Conservation (phyloP, 2,888 invertebrate genomes). For the Timema cristinae region DNA sequence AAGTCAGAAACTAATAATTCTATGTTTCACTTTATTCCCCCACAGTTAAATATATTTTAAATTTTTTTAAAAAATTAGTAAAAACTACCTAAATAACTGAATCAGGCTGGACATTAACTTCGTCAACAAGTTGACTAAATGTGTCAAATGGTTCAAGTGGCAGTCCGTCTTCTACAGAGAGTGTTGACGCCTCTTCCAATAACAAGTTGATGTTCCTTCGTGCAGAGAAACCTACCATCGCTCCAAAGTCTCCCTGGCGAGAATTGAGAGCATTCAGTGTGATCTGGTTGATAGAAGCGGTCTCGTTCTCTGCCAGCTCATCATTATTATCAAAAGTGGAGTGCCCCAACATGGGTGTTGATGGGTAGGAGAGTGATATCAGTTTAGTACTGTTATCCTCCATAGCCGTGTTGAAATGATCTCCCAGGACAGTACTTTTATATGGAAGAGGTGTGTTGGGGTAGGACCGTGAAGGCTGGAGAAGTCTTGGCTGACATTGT, state of each 20-base stretch:
- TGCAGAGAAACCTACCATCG: neutral
- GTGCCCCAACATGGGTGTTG: conserved; percentile 58
- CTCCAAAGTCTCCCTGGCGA: neutral
- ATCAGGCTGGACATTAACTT: neutral
- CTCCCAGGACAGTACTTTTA: conserved; percentile 14
- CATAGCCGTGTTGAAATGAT: conserved; percentile 40
- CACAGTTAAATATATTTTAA: no score
- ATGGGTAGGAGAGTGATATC: conserved; percentile 69
- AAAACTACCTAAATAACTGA: no score
- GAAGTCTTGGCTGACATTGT: conserved; percentile 33
- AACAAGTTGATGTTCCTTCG: conserved; percentile 20
- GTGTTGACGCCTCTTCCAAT: conserved; percentile 16
- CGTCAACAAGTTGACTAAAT: conserved; percentile 21
- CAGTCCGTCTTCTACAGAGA: conserved; percentile 17
- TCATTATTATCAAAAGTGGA: conserved; percentile 13
- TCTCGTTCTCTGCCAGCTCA: conserved; percentile 11
- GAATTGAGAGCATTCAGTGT: conserved; percentile 14
- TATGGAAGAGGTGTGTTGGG: conserved; percentile 43
- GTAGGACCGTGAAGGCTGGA: conserved; percentile 43
- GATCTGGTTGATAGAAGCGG: neutral
- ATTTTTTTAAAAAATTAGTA: no score
- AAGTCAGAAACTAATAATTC: no score
- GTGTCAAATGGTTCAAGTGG: conserved; percentile 20
- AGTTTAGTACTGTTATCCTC: conserved; percentile 38
- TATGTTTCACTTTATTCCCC: no score